Percentiles rank a stretch among this genome's conserved stretches.
Evolutionary conservation across 1,140 invertebrate species (phyloP).

Genomic region (Platorchestia sp.): DNA sequence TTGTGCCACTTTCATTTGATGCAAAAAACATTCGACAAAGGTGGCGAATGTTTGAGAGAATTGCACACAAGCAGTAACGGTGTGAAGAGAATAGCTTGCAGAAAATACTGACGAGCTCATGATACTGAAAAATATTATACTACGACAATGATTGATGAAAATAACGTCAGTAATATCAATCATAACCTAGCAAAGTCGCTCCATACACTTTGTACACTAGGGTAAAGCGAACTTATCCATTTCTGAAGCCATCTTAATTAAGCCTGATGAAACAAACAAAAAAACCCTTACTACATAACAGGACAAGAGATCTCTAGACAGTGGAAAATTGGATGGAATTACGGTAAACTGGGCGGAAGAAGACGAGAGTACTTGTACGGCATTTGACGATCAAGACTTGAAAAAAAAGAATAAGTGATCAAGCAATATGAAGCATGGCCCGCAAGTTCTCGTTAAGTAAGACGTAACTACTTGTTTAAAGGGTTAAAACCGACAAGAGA

Average conservation of each 20-base stretch:
- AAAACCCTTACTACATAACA: neutral
- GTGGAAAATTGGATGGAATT: neutral
- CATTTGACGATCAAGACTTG: neutral
- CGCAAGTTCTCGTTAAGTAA: neutral
- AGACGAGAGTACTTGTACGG: slow-evolving; percentile 57
- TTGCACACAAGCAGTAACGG: neutral
- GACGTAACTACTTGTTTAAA: neutral
- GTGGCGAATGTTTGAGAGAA: neutral
- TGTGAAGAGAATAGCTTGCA: neutral
- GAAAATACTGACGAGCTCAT: neutral
- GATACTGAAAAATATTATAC: neutral
- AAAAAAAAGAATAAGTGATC: neutral
- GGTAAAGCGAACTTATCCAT: neutral
- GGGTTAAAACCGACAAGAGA: neutral
- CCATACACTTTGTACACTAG: neutral
- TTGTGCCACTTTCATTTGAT: neutral
- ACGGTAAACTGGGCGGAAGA: slow-evolving; percentile 56
- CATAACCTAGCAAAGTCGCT: neutral
- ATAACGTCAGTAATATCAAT: neutral
- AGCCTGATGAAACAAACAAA: neutral
- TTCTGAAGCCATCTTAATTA: neutral
- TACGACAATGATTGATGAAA: neutral
- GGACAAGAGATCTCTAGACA: neutral
- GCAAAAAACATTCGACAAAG: neutral
- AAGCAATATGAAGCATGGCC: neutral